Base-by-base conservation (phyloP, 2,113 vertebrate genomes). In the Bungarus multicinctus region DNA sequence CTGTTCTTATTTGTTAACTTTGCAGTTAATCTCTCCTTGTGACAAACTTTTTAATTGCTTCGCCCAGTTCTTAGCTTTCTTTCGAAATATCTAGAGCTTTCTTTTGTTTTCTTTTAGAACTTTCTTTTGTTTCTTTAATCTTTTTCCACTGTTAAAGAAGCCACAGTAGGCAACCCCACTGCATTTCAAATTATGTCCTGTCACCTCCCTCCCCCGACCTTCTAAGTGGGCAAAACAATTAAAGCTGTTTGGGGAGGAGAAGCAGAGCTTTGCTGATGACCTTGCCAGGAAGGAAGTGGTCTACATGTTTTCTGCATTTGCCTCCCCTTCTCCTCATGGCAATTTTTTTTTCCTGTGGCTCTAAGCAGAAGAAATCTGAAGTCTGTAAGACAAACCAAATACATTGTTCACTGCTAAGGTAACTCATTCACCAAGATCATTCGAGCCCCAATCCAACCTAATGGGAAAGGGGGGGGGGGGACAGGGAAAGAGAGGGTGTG, bases 401-500 rank as follows among this genome's bases (percentile, higher is more conserved):
- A 22, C 34, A 81, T 43, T 81, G 34, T 81, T 81, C 34, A 43
- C 7, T 81, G 34, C 34, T 43, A 81, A 81, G 74, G 74, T 22
- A 39, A 39, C 34, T 81, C 74, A 39, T 22, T 81, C 69, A 81
- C 69, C 69, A 1, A 34, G 18, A 3, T 22, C 18, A 39, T 43
- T 43, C 0, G 3, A 39, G 16, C 6, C 74, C 34, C 74, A 81
- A 81, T 7, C 34, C 2, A 39, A 81, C 69, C 34, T 9, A 81
- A 16, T 81, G 7, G 25, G 18, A 22, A 2, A n/a, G 11, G 50
- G 30, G 64, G 11, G 50, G 30, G 47, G 22, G 14, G 16, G 30
- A n/a, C 3, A n/a, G 34, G 20, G 50, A 23, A 1, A 50, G 20
- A 25, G 18, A 7, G 12, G 3, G 14, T 0, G 30, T 2, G 2